Evolutionary conservation across 2,797 vertebrate genomes (phyloP), one percentile per base, ranked within the genome.

Genomic region (Craterocephalus amniculus): DNA sequence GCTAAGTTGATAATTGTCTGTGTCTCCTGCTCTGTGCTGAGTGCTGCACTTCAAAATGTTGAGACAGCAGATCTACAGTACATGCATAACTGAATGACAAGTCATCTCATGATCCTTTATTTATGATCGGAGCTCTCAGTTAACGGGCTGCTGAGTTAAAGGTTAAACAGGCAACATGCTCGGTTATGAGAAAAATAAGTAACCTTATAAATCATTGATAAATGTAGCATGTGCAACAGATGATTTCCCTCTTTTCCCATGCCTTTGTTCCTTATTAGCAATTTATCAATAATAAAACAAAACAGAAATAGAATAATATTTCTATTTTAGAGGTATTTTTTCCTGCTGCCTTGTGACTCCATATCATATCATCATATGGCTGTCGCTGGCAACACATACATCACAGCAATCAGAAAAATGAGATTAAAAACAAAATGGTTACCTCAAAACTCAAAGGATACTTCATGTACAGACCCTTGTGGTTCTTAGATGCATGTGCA

Each of bases 71-170:
- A 34, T 51, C 58, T 72, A 60, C 72, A 48, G 45, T 10, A 22
- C 45, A 76, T 27, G 43, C 34, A 16, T 63, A 18, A 59, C n/a
- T 16, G 67, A 38, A 36, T 75, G 74, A 82, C 35, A 34, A 65
- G 48, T 36, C 54, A 32, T 71, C 71, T 63, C 26, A 29, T 81
- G 83, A 71, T 67, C n/a, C 59, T 72, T 58, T 62, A 62, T 86
- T 72, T 82, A 83, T 70, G 78, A 76, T 24, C 34, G 57, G 67
- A 80, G 20, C 29, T 20, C 16, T 34, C 13, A n/a, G n/a, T n/a
- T n/a, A n/a, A n/a, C n/a, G 74, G 20, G 43, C 68, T 34, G 55
- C 34, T 63, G 27, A 29, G 81, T 89, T 87, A 88, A 91, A 86
- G 36, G 61, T 87, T 80, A 83, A 85, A 75, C 66, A 71, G 59